Conservation (phyloP, 2,888 invertebrate genomes). For the Plebejus anna region DNA sequence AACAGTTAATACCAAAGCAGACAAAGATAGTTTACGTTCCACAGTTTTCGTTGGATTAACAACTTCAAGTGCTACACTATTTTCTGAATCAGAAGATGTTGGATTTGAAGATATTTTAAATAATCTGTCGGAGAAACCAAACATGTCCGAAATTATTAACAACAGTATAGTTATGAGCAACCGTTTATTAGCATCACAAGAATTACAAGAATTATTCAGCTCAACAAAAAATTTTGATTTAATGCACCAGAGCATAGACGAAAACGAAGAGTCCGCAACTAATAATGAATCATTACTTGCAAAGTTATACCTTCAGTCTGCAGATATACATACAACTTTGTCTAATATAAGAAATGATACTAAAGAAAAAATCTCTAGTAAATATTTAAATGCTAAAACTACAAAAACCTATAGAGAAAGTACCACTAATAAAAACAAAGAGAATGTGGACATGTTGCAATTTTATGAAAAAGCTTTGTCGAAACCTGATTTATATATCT, state of each 20-base stretch:
- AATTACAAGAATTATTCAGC: not conserved
- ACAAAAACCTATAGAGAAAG: not conserved
- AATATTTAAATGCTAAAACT: not conserved
- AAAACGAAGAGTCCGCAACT: not conserved
- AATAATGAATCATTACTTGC: not conserved
- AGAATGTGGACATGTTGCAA: not conserved
- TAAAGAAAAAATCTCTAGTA: not conserved
- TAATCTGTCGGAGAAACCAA: not conserved
- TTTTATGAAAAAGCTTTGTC: not conserved
- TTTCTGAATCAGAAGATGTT: not conserved
- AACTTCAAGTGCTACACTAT: not conserved
- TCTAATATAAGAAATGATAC: not conserved
- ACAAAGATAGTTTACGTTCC: not conserved
- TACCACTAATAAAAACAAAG: not conserved
- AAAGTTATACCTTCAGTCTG: not conserved
- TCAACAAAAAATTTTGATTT: not conserved
- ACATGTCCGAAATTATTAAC: not conserved
- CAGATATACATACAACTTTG: not conserved
- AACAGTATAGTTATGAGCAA: not conserved
- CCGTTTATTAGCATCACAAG: not conserved
- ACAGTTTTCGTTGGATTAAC: not conserved
- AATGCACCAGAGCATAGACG: not conserved
- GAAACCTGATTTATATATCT: not conserved
- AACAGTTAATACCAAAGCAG: not conserved
- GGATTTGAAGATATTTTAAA: not conserved